These are phyloP conservation scores for Aphaenogaster ashmeadi DNA, from an alignment of 1,140 invertebrate species.

Conservation along the genomic window DNA sequence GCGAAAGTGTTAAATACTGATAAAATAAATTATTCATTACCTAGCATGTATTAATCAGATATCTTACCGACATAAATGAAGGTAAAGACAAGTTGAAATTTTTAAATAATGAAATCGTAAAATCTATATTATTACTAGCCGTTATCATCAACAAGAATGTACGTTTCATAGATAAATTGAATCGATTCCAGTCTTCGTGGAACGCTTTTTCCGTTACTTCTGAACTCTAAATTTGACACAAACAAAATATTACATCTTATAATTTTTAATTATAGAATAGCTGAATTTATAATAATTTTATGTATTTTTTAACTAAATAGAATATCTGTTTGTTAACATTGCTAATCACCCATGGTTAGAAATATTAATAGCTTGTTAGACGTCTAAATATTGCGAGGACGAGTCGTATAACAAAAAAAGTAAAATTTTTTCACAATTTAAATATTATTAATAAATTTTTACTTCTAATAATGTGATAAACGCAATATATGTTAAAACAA, in stretches of 20 bases:
- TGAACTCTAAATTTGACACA: conserved; percentile 52
- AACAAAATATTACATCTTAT: too few relatives aligned
- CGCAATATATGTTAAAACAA: neutral
- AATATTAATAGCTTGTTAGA: neutral
- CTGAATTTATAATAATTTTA: neutral
- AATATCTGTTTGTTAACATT: neutral
- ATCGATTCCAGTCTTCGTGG: conserved; percentile 67
- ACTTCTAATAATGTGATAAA: neutral
- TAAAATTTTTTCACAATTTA: neutral
- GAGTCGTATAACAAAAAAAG: neutral
- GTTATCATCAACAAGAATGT: conserved; percentile 46
- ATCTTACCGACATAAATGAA: conserved; percentile 68
- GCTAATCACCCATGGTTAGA: neutral
- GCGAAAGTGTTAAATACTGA: too few relatives aligned
- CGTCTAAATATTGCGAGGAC: neutral
- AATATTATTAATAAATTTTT: neutral
- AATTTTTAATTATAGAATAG: too few relatives aligned
- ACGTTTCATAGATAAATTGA: neutral
- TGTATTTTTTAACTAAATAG: neutral
- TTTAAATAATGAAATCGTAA: conserved; percentile 57
- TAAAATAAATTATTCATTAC: too few relatives aligned
- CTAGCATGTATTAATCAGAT: too few relatives aligned
- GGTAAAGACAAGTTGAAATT: conserved; percentile 68
- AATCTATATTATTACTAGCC: conserved; percentile 23
- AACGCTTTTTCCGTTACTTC: conserved; percentile 63